Conservation (phyloP, 2,113 vertebrate species). For the Triplophysa tibetana region DNA sequence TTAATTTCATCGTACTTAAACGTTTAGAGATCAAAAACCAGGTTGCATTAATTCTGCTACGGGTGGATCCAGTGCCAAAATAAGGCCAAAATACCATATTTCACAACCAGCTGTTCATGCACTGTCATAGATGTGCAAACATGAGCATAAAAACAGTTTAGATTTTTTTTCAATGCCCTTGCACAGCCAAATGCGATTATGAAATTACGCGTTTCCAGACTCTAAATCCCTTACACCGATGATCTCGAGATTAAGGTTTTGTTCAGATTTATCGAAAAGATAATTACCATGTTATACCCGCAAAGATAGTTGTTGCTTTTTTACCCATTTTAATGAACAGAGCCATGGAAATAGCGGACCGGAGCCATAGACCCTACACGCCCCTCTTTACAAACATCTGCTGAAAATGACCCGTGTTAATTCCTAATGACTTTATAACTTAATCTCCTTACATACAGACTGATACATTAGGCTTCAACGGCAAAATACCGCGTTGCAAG, state of each 20-base stretch:
- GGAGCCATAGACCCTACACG: conserved; percentile 55
- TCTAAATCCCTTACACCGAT: background rate
- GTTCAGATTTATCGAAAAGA: background rate
- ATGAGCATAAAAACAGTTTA: background rate
- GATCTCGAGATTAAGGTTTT: background rate
- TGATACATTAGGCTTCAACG: background rate
- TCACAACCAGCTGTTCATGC: background rate
- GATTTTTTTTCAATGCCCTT: background rate
- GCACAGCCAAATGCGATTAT: background rate
- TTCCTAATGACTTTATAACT: background rate
- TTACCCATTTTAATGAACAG: conserved; percentile 31
- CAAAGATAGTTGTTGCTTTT: conserved; percentile 30
- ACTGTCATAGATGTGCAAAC: background rate
- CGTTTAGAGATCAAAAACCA: conserved; percentile 4
- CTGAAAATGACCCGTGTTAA: background rate
- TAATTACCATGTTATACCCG: conserved; percentile 3
- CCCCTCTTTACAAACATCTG: conserved; percentile 60
- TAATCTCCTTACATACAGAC: background rate
- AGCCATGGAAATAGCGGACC: conserved; percentile 12
- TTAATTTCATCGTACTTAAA: background rate
- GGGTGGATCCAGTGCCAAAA: background rate
- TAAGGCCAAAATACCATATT: background rate
- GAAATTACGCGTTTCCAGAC: background rate
- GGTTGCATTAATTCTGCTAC: background rate
- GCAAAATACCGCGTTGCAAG: background rate